A percentile compares a stretch with the other conserved stretches of the same genome.
These are phyloP conservation scores for Mimas tiliae DNA, from an alignment of 2,888 invertebrate genomes.

Conservation along the genomic window DNA sequence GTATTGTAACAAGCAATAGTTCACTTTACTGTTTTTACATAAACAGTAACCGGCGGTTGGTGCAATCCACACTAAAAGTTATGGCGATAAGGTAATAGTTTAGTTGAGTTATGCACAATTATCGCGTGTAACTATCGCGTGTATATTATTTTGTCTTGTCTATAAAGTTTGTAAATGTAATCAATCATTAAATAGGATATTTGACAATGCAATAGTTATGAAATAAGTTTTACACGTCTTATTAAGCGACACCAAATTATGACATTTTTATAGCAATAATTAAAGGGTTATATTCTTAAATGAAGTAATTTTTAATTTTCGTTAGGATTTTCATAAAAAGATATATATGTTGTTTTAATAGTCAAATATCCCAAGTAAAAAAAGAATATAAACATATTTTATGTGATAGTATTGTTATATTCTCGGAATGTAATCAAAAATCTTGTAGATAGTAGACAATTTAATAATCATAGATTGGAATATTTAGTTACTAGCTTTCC, in stretches of 20 bases:
- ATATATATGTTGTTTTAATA: neutral
- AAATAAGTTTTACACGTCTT: too few relatives aligned
- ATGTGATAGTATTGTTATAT: constrained; percentile 10
- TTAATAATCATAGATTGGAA: neutral
- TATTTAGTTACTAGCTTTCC: neutral
- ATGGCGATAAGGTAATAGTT: neutral
- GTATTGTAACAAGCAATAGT: too few relatives aligned
- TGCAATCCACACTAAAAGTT: neutral
- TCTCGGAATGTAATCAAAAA: constrained; percentile 5
- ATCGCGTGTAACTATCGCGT: constrained; percentile 12
- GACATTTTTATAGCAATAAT: too few relatives aligned
- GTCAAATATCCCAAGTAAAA: constrained; percentile 5
- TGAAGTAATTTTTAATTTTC: too few relatives aligned
- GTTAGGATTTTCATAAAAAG: too few relatives aligned
- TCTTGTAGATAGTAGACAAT: neutral
- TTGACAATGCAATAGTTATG: neutral
- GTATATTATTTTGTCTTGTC: neutral
- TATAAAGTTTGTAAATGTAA: neutral
- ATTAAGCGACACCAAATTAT: too few relatives aligned
- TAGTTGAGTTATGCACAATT: constrained; percentile 25
- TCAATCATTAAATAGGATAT: neutral
- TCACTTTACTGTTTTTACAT: too few relatives aligned
- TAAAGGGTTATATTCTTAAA: too few relatives aligned
- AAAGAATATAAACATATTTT: constrained; percentile 4
- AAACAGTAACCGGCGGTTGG: too few relatives aligned